phyloP scores from a whole-genome alignment of 2,113 vertebrate species.

The Pheucticus melanocephalus region DNA sequence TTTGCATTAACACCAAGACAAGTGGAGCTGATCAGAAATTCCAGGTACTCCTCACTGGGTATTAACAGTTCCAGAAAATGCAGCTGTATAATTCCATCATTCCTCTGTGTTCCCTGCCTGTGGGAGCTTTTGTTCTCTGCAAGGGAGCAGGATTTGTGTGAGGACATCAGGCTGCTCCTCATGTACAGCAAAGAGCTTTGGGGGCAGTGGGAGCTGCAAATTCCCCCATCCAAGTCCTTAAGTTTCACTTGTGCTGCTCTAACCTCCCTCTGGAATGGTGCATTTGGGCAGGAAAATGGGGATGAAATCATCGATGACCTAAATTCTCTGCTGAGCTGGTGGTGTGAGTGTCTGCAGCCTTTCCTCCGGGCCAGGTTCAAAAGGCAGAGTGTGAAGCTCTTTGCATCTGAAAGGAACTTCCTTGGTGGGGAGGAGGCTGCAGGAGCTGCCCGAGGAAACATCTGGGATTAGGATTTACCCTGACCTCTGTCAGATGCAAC shows the following conservation, averaged over 20 bases:
- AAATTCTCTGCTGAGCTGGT: not conserved
- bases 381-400: not conserved
- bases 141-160: not conserved
- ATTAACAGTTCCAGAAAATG: not conserved
- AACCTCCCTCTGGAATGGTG: not conserved
- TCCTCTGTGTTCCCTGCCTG: not conserved
- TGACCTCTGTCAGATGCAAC: not conserved
- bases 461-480: not conserved
- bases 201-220: not conserved
- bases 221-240: not conserved
- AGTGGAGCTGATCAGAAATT: conserved; percentile 93
- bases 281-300: not conserved
- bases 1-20: conserved; percentile 91
- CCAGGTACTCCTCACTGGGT: conserved; percentile 75
- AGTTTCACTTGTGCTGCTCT: not conserved
- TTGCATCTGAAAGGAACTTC: not conserved
- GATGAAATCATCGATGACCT: not conserved
- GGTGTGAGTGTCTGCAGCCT: not conserved
- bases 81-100: not conserved
- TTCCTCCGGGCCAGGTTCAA: not conserved
- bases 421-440: not conserved
- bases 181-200: not conserved
- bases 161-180: not conserved
- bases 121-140: not conserved
- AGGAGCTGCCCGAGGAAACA: not conserved